Evolutionary conservation across 2,113 vertebrate species (phyloP), one percentile per base, ranked within the genome.

Genomic region (Callocephalon fimbriatum): DNA sequence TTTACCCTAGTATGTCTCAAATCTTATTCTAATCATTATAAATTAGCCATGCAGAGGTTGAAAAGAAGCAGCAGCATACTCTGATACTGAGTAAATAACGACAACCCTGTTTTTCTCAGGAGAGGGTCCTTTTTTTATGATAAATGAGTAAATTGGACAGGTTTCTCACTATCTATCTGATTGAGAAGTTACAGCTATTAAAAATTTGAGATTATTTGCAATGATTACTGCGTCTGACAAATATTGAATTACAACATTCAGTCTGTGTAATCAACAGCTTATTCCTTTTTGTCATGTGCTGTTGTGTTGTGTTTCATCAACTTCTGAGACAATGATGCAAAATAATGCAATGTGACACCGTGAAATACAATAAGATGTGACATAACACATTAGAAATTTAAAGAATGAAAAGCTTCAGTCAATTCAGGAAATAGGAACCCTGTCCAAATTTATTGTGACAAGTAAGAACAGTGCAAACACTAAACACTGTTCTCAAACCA

Each of bases 331-430:
- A 81, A 58, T 22, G 27, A 88, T 58, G 75, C 59, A 87, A 84
- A 86, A 82, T 91, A 96, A 96, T 83, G 88, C 94, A 87, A 92
- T 87, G 86, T 95, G 87, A 88, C 73, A 94, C 93, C 70, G 91
- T 38, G 92, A 83, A 96, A 94, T 91, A 91, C 50, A 97, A 94
- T 93, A 89, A 91, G 95, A 96, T 87, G 83, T 96, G 96, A 96
- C 96, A 96, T 90, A 96, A 72, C 86, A 92, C 90, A 95, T 94
- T 96, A 95, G 95, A 97, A 91, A 97, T 88, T 95, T 95, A 89
- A 68, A 80, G 86, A 93, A 96, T 79, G 94, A 98, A 97, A 93
- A 77, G 86, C 88, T 97, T 94, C 67, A 88, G 88, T 94, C 91
- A 95, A 21, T 92, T 95, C 86, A 95, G 54, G 66, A 96, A 97